Conservation (phyloP, 2,797 vertebrate genomes). For the Borostomias antarcticus region DNA sequence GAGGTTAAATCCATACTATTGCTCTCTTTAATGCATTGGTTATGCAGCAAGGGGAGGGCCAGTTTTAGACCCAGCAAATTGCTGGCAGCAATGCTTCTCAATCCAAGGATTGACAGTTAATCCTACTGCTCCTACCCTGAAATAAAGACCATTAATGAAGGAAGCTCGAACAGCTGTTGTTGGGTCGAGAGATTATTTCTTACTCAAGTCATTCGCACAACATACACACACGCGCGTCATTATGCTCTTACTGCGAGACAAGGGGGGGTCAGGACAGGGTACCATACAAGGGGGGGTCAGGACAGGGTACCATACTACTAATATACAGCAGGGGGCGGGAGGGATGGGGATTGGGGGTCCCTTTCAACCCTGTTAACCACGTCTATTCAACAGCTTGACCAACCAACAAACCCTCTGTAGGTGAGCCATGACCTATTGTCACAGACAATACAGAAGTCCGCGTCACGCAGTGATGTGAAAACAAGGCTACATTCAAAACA, state of each 20-base stretch:
- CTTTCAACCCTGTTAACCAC: not conserved
- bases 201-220: conserved; percentile 39
- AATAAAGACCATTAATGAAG: conserved; percentile 67
- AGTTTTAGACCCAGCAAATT: conserved; percentile 24
- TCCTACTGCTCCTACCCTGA: conserved; percentile 47
- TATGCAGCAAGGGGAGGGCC: conserved; percentile 40
- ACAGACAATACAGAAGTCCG: not conserved
- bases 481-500: not conserved
- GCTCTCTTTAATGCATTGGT: conserved; percentile 54
- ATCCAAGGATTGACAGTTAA: conserved; percentile 55
- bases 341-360: not conserved
- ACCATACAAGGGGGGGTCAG: not conserved
- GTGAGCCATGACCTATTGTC: not conserved
- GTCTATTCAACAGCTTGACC: not conserved
- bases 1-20: conserved; percentile 49
- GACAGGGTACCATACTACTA: not conserved
- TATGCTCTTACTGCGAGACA: not conserved
- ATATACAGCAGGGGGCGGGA: not conserved
- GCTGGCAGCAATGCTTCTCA: conserved; percentile 55
- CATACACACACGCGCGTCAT: conserved; percentile 21
- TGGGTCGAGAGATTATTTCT: conserved; percentile 60
- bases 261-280: not conserved
- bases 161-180: conserved; percentile 44
- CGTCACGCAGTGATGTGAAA: not conserved
- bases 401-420: not conserved